Evolutionary conservation across 2,797 vertebrate genomes (phyloP).

Genomic region (Dryobates pubescens): DNA sequence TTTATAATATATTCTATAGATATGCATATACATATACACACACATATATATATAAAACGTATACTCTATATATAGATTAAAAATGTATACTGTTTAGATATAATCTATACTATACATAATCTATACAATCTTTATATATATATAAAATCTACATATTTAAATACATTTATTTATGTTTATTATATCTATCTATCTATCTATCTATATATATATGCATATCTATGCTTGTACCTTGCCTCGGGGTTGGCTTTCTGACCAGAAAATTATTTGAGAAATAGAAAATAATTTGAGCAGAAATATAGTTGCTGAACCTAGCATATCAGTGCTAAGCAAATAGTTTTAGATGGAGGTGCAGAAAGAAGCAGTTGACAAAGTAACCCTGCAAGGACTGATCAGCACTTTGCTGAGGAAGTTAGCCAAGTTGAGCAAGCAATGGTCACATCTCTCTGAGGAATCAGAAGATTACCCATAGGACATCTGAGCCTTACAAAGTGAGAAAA

Average conservation of each 20-base stretch:
- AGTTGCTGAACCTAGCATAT: not conserved
- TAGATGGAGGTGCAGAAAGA: not conserved
- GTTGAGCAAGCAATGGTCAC: not conserved
- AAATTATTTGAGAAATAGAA: not conserved
- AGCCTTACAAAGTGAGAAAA: not conserved
- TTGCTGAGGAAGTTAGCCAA: not conserved
- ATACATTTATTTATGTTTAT: not conserved
- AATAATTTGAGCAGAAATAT: not conserved
- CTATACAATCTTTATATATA: too few relatives aligned
- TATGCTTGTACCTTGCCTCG: not conserved
- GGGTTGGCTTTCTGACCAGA: not conserved
- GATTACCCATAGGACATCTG: not conserved
- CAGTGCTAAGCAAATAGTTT: not conserved
- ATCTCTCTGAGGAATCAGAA: not conserved
- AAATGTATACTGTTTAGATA: too few relatives aligned
- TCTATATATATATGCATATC: not conserved
- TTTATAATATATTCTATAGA: not conserved
- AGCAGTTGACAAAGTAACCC: rapidly evolving
- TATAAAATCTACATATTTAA: not conserved
- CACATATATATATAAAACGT: too few relatives aligned
- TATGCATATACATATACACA: too few relatives aligned
- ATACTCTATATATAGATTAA: too few relatives aligned
- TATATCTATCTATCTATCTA: too few relatives aligned
- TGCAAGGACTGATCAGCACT: not conserved
- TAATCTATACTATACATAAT: not conserved